Base-by-base conservation (phyloP, 2,113 vertebrate species). In the Kryptolebias marmoratus region DNA sequence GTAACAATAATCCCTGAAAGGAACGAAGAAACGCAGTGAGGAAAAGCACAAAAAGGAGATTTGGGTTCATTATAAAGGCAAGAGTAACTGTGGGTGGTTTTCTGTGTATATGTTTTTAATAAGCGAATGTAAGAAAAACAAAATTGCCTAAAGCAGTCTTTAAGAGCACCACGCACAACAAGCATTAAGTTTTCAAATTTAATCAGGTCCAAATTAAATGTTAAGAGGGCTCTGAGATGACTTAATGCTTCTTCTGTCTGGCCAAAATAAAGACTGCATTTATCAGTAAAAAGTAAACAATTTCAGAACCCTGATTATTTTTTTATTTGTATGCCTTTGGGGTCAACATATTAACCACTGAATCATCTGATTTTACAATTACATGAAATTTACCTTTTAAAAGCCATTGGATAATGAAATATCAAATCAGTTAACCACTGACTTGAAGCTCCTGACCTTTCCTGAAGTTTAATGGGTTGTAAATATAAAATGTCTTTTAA, bases 1-100 rank as follows among this genome's bases (percentile, higher is more conserved):
- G 96, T 96, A 59, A 97, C 91, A 66, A 99, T 93, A 22, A 96
- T 94, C 1, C 98, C 98, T 99, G 88, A 22, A 50, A 56, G 62
- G 13, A 30, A 57, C 63, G 14, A 16, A 59, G 65, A 32, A 2
- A 27, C 12, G 69, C 3, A 63, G 11, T 64, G 45, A 71, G 31
- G 32, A 13, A 22, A 32, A 14, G 31, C n/a, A 59, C 18, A 47
- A 47, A 31, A 62, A 12, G 27, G 59, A 36, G 49, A 54, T 5
- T 14, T 59, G 8, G 14, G 44, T 60, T 78, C 66, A 71, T 69
- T 63, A 60, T 62, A 22, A 64, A 4, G 0, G 9, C 32, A 32
- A 71, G 31, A n/a, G 42, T 13, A 62, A 59, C 52, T 69, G 73
- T 75, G 73, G 77, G 57, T 42, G 70, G 2, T 9, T 48, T 63